These are phyloP conservation scores for Artibeus lituratus DNA, from an alignment of 2,797 vertebrate species.

Conservation along the genomic window DNA sequence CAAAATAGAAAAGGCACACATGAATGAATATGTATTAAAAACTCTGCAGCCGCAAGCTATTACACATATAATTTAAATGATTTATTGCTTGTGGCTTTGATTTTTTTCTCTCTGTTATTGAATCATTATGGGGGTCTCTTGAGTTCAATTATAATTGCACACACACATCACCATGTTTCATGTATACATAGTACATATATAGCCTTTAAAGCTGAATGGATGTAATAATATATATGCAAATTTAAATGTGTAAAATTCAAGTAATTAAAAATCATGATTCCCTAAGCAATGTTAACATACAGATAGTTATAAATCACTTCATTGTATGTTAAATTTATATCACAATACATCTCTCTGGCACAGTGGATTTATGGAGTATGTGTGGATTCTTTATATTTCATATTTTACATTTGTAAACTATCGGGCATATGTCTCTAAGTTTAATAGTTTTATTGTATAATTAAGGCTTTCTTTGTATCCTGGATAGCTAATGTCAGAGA, in stretches of 20 bases:
- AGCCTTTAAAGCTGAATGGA: constrained; percentile 57
- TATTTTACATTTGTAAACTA: not conserved
- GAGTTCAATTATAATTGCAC: constrained; percentile 69
- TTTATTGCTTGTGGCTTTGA: constrained; percentile 77
- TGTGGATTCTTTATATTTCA: constrained; percentile 30
- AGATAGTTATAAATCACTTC: constrained; percentile 48
- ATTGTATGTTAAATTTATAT: constrained; percentile 40
- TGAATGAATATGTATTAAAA: constrained; percentile 73
- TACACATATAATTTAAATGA: constrained; percentile 77
- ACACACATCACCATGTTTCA: constrained; percentile 56
- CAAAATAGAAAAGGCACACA: constrained; percentile 74
- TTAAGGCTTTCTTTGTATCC: not conserved
- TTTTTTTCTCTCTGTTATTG: constrained; percentile 74
- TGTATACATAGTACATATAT: constrained; percentile 25
- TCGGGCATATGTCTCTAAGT: not conserved
- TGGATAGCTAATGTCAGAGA: not conserved
- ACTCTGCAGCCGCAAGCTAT: constrained; percentile 72
- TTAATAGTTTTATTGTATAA: constrained; percentile 10
- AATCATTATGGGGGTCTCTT: constrained; percentile 74
- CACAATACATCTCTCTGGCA: not conserved
- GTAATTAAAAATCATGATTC: constrained; percentile 70
- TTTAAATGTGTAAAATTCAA: constrained; percentile 60
- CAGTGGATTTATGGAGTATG: constrained; percentile 6
- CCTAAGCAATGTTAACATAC: constrained; percentile 39
- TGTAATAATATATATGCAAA: constrained; percentile 58